phyloP scores from a whole-genome alignment of 2,888 invertebrate genomes.

The Nomada fabriciana region DNA sequence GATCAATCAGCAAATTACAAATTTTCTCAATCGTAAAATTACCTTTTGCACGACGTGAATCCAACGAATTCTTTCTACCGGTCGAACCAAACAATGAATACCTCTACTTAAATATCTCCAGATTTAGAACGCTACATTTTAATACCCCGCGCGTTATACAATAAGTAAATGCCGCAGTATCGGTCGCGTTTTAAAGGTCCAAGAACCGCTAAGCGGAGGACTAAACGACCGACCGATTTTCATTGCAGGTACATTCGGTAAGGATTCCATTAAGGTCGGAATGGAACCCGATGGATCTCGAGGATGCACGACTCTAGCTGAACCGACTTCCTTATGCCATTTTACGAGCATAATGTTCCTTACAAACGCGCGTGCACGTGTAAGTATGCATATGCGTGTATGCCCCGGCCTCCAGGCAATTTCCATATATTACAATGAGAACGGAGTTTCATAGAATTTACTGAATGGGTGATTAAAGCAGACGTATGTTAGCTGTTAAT shows the following conservation, averaged over 20 bases:
- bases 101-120: neutral
- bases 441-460: constrained; percentile 50
- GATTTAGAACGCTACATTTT: neutral
- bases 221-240: constrained; percentile 21
- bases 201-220: constrained; percentile 2
- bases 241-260: constrained; percentile 11
- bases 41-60: no score
- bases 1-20: no score
- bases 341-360: constrained; percentile 34
- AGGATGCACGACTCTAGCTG: constrained; percentile 18
- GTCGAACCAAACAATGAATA: neutral
- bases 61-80: no score
- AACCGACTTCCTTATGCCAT: constrained; percentile 36
- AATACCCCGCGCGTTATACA: no score
- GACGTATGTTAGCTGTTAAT: constrained; percentile 37
- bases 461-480: constrained; percentile 46
- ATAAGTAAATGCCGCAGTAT: neutral
- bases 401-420: constrained; percentile 28
- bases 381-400: neutral
- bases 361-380: constrained; percentile 6
- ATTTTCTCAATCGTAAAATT: no score
- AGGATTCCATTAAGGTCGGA: constrained; percentile 26
- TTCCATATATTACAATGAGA: constrained; percentile 52
- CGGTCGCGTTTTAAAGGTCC: constrained; percentile 1
- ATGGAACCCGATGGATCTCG: constrained; percentile 32